phyloP scores from a whole-genome alignment of 2,113 vertebrate species.

The Pelusios castaneus region DNA sequence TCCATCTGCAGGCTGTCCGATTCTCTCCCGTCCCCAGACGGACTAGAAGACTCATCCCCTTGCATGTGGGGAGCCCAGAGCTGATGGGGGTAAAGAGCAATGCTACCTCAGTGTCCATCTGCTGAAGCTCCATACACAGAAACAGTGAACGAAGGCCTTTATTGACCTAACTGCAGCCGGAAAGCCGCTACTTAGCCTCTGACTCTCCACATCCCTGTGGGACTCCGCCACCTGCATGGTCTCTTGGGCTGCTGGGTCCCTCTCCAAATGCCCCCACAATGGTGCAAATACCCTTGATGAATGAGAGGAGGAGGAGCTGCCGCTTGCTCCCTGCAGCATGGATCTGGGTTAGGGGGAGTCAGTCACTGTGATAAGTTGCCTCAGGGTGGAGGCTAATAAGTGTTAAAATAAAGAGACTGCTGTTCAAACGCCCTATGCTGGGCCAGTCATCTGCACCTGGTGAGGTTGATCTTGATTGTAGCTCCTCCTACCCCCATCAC shows the following conservation, averaged over 20 bases:
- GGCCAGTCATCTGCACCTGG: neutral
- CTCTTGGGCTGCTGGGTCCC: neutral
- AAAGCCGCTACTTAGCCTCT: neutral
- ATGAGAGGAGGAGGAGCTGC: neutral
- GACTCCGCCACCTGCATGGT: neutral
- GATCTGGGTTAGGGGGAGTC: neutral
- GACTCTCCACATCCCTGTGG: neutral
- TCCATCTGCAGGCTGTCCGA: too few relatives aligned
- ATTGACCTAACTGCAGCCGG: neutral
- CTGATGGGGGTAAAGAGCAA: neutral
- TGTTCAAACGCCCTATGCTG: neutral
- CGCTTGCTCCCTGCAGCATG: neutral
- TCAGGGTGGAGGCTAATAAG: neutral
- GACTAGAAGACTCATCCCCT: too few relatives aligned
- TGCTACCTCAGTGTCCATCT: neutral
- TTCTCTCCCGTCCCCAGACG: neutral
- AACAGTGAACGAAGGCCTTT: slow-evolving; percentile 5
- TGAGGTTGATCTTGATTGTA: neutral
- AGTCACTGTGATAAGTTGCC: neutral
- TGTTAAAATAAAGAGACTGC: neutral
- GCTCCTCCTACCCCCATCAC: neutral
- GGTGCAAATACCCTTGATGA: neutral
- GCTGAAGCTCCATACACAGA: neutral
- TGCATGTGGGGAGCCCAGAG: neutral
- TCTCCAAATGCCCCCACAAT: neutral